Evolutionary conservation across 2,797 vertebrate genomes (phyloP).

Genomic region (Scomberomorus guttatus): DNA sequence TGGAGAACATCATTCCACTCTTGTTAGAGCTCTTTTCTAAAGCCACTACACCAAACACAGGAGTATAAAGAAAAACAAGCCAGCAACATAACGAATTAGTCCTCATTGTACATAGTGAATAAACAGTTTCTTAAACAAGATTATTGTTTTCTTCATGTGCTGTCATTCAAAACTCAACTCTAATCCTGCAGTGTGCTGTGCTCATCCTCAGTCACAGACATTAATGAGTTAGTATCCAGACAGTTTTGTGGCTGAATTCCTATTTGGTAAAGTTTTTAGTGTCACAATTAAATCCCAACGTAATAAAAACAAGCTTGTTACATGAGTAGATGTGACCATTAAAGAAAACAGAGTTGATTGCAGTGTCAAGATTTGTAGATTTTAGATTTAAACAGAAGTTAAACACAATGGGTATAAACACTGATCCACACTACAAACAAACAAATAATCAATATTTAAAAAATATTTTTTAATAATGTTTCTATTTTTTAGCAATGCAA

Average conservation of each 20-base stretch:
- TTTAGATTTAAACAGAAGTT: too few relatives aligned
- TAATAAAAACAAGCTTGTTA: not conserved
- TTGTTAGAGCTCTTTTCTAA: constrained; percentile 30
- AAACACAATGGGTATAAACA: not conserved
- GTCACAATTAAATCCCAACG: not conserved
- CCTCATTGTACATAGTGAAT: not conserved
- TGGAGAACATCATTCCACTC: constrained; percentile 66
- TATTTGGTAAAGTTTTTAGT: not conserved
- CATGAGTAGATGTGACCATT: not conserved
- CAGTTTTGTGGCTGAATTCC: not conserved
- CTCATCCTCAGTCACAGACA: not conserved
- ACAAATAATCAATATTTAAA: not conserved
- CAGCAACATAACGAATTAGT: not conserved
- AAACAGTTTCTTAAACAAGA: not conserved
- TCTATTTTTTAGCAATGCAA: not conserved
- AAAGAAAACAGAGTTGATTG: not conserved
- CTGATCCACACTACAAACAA: not conserved
- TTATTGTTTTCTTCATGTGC: not conserved
- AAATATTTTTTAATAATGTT: not conserved
- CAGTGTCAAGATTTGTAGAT: not conserved
- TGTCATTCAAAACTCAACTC: not conserved
- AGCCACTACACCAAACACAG: constrained; percentile 37
- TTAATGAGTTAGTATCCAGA: not conserved
- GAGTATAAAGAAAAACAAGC: constrained; percentile 32
- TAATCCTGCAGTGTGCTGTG: not conserved